A percentile compares a stretch with the other conserved stretches of the same genome.
Evolutionary conservation across 2,888 invertebrate genomes (phyloP).

Genomic region (Trachelus iudaicus): DNA sequence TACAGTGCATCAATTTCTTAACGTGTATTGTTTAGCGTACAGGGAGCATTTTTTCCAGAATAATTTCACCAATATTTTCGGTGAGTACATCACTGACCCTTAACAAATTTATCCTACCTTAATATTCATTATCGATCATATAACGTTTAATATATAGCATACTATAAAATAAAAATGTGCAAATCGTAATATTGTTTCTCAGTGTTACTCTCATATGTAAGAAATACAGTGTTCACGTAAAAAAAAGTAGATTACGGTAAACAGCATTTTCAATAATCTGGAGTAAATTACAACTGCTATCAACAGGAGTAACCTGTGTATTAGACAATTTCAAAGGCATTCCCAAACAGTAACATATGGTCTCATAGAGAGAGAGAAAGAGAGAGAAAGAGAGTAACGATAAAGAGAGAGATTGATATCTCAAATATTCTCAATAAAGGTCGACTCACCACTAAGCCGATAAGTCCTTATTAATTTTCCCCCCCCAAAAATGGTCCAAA

Average conservation of each 20-base stretch:
- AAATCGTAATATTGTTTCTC: background rate
- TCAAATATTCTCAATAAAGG: conserved; percentile 15
- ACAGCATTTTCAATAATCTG: background rate
- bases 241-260: background rate
- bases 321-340: background rate
- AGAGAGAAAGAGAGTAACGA: background rate
- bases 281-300: background rate
- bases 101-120: background rate
- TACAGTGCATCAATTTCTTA: conserved; percentile 1
- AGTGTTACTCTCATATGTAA: background rate
- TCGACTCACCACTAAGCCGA: conserved; percentile 11
- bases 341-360: conserved; percentile 21
- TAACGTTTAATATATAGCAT: background rate
- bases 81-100: background rate
- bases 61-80: background rate
- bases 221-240: background rate
- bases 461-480: conserved; percentile 22
- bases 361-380: background rate
- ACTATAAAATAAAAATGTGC: background rate
- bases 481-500: background rate
- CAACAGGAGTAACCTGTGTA: background rate
- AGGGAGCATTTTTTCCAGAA: background rate
- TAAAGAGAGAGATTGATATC: conserved; percentile 6
- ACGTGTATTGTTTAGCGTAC: background rate
- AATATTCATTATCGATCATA: background rate